Percentiles rank a stretch among this genome's conserved stretches.
These are phyloP conservation scores for Chondrilla cf. caribensis DNA, from an alignment of 37 sponge, comb jelly and placozoan genomes.

Conservation along the genomic window DNA sequence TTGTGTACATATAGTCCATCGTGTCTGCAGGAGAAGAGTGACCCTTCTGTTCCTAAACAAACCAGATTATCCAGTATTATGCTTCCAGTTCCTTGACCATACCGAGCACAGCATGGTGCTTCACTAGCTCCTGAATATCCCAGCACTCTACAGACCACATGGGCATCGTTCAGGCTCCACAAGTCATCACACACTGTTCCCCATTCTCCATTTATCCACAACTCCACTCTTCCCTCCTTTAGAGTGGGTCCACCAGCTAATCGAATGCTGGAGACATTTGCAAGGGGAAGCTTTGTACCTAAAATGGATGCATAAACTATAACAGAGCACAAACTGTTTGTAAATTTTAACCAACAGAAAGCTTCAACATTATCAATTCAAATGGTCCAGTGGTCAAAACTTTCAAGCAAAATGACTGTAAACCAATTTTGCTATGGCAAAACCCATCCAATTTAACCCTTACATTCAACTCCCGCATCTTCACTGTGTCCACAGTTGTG, in stretches of 20 bases:
- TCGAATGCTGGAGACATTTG: neutral
- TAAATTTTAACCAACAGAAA: too few relatives aligned
- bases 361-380: too few relatives aligned
- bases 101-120: neutral
- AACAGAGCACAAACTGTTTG: too few relatives aligned
- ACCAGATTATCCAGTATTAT: slow-evolving; percentile 24
- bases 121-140: slow-evolving; percentile 20
- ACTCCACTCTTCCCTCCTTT: slow-evolving; percentile 1
- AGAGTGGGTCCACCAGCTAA: neutral
- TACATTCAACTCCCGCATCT: slow-evolving; percentile 14
- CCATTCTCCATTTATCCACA: slow-evolving; percentile 16
- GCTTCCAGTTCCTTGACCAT: slow-evolving; percentile 11
- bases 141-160: slow-evolving; percentile 30
- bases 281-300: neutral
- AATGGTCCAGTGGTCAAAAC: too few relatives aligned
- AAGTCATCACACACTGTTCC: slow-evolving; percentile 36
- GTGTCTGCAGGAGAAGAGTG: neutral
- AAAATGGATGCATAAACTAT: too few relatives aligned
- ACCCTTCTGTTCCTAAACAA: slow-evolving; percentile 19
- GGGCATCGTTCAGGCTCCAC: slow-evolving; percentile 13
- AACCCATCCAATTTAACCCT: neutral
- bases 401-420: too few relatives aligned
- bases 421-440: too few relatives aligned
- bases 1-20: neutral
- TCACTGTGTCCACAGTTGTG: slow-evolving; percentile 3